A percentile compares a stretch with the other conserved stretches of the same genome.
phyloP scores from a whole-genome alignment of 2,113 vertebrate genomes.

The Microcebus murinus region DNA sequence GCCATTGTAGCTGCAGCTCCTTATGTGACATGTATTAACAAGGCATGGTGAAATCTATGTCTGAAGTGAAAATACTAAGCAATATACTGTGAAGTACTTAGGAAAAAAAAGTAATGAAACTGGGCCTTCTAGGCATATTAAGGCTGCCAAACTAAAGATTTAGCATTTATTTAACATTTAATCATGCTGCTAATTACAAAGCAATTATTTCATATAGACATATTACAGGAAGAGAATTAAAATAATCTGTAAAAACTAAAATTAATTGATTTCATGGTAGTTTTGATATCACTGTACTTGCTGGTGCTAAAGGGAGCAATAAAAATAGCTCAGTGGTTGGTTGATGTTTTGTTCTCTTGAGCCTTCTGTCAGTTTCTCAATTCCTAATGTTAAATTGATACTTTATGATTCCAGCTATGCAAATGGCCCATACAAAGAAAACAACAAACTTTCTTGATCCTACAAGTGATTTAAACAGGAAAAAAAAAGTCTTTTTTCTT shows the following conservation, averaged over 20 bases:
- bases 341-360: background rate
- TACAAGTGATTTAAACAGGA: background rate
- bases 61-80: constrained; percentile 23
- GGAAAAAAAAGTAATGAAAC: background rate
- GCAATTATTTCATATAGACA: constrained; percentile 57
- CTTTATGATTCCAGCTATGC: constrained; percentile 21
- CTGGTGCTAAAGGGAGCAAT: constrained; percentile 41
- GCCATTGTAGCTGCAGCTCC: background rate
- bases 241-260: constrained; percentile 66
- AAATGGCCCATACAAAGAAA: background rate
- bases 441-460: background rate
- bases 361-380: background rate
- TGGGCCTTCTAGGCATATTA: background rate
- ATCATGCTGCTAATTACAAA: constrained; percentile 70
- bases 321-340: constrained; percentile 20
- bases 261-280: constrained; percentile 38
- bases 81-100: constrained; percentile 35
- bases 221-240: constrained; percentile 40
- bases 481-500: background rate
- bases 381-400: constrained; percentile 31
- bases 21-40: constrained; percentile 4
- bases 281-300: background rate
- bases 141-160: constrained; percentile 40
- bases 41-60: background rate
- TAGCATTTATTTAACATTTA: constrained; percentile 68